These are phyloP conservation scores for Campylomormyrus numenius DNA, from an alignment of 2,113 vertebrate species.

Conservation along the genomic window DNA sequence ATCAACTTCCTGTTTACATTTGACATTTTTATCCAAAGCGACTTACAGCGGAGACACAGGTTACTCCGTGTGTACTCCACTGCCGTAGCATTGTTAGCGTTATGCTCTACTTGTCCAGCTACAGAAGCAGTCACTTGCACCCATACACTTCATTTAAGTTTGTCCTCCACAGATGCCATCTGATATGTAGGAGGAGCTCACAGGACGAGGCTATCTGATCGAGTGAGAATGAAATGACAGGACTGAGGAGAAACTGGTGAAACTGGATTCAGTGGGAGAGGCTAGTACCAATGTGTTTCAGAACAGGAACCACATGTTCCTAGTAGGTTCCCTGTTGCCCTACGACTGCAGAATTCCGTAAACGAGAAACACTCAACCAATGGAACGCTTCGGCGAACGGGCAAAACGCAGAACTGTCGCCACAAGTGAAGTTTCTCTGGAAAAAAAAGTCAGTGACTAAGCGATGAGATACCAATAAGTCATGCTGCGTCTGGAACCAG, in stretches of 20 bases:
- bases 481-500: neutral
- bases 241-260: neutral
- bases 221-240: neutral
- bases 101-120: neutral
- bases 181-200: neutral
- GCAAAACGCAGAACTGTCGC: neutral
- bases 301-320: neutral
- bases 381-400: neutral
- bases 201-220: neutral
- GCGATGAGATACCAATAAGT: neutral
- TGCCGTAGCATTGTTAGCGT: neutral
- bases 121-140: neutral
- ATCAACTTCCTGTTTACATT: neutral
- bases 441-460: neutral
- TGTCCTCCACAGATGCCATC: neutral
- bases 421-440: neutral
- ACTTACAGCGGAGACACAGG: neutral
- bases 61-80: too few relatives aligned
- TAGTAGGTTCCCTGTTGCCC: neutral
- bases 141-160: neutral
- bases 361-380: neutral
- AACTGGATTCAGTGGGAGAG: neutral
- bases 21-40: neutral
- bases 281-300: neutral
- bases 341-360: neutral